phyloP scores from a whole-genome alignment of 1,140 invertebrate genomes.

The Anastatus disparis region DNA sequence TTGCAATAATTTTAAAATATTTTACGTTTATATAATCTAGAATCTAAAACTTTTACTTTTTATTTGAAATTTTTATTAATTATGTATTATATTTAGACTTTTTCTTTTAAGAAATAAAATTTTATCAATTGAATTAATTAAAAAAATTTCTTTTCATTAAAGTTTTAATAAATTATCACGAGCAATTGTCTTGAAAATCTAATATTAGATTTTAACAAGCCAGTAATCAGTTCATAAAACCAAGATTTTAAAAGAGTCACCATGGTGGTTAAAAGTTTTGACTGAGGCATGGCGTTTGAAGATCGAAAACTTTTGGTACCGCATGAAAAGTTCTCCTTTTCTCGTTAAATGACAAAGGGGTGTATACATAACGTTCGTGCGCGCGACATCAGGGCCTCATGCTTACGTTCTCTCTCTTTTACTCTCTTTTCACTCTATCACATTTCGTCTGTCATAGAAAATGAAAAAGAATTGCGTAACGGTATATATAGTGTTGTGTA shows the following conservation, averaged over 20 bases:
- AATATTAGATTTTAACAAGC: no score
- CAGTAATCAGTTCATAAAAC: constrained; percentile 11
- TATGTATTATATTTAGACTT: no score
- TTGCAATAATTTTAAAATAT: no score
- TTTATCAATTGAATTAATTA: no score
- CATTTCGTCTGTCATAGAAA: constrained; percentile 48
- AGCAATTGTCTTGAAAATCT: no score
- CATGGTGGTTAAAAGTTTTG: constrained; percentile 8
- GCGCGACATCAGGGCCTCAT: constrained; percentile 46
- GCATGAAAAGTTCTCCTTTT: not conserved
- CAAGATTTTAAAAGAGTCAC: constrained; percentile 1
- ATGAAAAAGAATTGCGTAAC: constrained; percentile 60
- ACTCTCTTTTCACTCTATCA: not conserved
- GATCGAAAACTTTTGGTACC: constrained; percentile 14
- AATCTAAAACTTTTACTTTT: no score
- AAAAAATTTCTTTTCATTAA: no score
- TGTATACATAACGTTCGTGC: constrained; percentile 12
- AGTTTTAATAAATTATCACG: no score
- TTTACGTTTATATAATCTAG: no score
- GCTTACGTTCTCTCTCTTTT: not conserved
- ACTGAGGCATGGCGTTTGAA: constrained; percentile 8
- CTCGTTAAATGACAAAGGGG: constrained; percentile 33
- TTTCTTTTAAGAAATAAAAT: no score
- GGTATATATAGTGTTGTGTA: constrained; percentile 46
- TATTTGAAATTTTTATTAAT: no score